These are phyloP conservation scores for Ginglymostoma cirratum DNA, from an alignment of 2,113 vertebrate species.

Conservation along the genomic window DNA sequence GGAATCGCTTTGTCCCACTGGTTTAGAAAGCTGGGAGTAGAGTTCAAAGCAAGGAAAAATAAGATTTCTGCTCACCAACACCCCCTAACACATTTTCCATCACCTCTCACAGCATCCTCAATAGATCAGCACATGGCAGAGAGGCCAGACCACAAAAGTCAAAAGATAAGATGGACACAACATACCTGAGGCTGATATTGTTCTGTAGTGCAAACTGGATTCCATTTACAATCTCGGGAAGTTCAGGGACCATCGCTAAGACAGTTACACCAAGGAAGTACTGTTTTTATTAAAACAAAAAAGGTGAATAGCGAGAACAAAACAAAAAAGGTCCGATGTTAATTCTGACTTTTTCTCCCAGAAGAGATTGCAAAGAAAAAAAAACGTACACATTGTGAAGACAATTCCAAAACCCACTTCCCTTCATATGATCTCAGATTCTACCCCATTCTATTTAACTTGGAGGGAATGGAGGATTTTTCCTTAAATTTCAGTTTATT, in stretches of 20 bases:
- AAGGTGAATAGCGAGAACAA: neutral
- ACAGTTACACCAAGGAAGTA: conserved; percentile 79
- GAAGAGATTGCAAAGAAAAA: neutral
- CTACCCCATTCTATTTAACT: neutral
- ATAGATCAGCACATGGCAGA: neutral
- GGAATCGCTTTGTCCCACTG: neutral
- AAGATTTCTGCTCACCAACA: neutral
- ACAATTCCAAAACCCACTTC: neutral
- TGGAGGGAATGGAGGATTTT: neutral
- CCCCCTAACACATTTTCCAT: neutral
- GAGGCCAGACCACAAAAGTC: neutral
- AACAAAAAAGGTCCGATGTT: neutral
- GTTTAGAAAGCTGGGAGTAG: neutral
- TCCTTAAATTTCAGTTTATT: neutral
- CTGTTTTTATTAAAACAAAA: conserved; percentile 47
- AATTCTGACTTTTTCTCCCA: neutral
- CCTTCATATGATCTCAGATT: neutral
- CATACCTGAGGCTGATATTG: conserved; percentile 77
- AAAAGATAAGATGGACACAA: neutral
- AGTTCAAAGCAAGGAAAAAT: neutral
- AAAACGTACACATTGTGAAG: neutral
- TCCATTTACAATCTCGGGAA: conserved; percentile 79
- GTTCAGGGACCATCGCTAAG: conserved; percentile 77
- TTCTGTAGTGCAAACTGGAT: conserved; percentile 84
- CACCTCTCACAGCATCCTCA: neutral